Percentiles rank a stretch among this genome's conserved stretches.
Evolutionary conservation across 1,140 invertebrate genomes (phyloP).

Genomic region (Pseudomyrmex concolor): DNA sequence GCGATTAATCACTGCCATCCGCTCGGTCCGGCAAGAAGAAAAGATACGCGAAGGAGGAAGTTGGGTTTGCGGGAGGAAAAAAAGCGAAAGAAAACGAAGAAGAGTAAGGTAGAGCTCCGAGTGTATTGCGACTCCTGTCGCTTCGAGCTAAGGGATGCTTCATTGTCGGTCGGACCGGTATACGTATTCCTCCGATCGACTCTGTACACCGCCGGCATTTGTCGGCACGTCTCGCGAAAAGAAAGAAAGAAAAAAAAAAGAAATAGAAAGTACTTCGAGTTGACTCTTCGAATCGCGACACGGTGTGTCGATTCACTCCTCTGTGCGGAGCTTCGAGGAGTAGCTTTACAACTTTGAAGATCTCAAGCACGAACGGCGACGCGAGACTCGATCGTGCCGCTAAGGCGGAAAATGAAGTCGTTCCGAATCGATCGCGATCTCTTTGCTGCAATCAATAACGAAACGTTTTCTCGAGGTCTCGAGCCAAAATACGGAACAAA

Average conservation of each 20-base stretch:
- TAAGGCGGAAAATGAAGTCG: slow-evolving; percentile 51
- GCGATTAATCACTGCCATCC: slow-evolving; percentile 75
- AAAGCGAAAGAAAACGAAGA: not conserved
- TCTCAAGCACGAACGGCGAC: not conserved
- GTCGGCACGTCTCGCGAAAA: slow-evolving; percentile 52
- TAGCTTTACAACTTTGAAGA: not conserved
- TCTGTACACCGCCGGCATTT: slow-evolving; percentile 72
- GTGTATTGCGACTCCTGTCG: slow-evolving; percentile 75
- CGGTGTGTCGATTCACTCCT: slow-evolving; percentile 17
- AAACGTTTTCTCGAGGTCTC: too few species aligned
- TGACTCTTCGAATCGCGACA: slow-evolving; percentile 5
- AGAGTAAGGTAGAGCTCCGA: slow-evolving; percentile 44
- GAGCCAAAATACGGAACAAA: too few species aligned
- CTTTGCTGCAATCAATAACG: too few species aligned
- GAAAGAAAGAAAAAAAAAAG: not conserved
- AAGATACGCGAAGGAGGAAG: slow-evolving; percentile 64
- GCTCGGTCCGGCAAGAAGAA: slow-evolving; percentile 41
- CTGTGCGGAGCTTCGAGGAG: not conserved
- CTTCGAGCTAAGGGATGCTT: slow-evolving; percentile 73
- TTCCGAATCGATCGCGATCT: slow-evolving; percentile 21
- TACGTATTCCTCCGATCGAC: slow-evolving; percentile 70
- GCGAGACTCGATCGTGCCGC: not conserved
- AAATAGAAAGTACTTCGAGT: slow-evolving; percentile 34
- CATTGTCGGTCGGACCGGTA: slow-evolving; percentile 70
- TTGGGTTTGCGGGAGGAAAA: slow-evolving; percentile 12